Base-by-base conservation (phyloP, 2,888 invertebrate genomes). In the Drosophila rellima region DNA sequence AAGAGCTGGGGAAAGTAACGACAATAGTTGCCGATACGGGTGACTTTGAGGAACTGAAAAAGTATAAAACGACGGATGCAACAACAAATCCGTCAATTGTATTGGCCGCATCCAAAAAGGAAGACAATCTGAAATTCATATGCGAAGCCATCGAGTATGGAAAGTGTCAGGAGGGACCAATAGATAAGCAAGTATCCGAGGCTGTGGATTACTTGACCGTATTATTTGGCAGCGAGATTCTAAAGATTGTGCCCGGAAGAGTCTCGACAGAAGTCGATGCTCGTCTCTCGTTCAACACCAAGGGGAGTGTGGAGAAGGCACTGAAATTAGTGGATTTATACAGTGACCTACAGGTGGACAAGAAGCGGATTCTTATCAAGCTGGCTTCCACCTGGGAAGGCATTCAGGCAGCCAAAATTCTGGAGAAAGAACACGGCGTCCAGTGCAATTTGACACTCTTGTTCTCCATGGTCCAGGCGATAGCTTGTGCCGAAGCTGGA, bases 371-470 rank as follows among this genome's bases (percentile, higher is more conserved):
- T 91, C 94, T 99, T 13, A 99, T 99, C 78, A 99, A 99, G 93
- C 93, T 99, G 77, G 98, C 99, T 0, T 98, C 99, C 1, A 99
- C 99, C 0, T 99, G 99, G 99, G 99, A 99, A 93, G 99, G 99
- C 35, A 98, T 99, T 75, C 97, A 98, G 93, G 99, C 99, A 39
- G 99, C 98, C 18, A 96, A 97, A 91, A 95, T 96, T 86, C 93
- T 99, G 82, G 99, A 99, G 93, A 95, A 96, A 82, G 95, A 98
- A 87, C 95, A 98, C 93, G 97, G 96, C 51, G 97, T 99, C 71
- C 99, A 99, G 91, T 99, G 99, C 93, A 99, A 99, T 93, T 94
- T 99, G 93, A 99, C 99, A 0, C 94, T 99, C 59, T 93, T 99
- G 59, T 99, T 99, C 93, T 97, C 97, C 31, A 96, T 99, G 91